Evolutionary conservation across 2,797 vertebrate species (phyloP).

Genomic region (Sphaeramia orbicularis): DNA sequence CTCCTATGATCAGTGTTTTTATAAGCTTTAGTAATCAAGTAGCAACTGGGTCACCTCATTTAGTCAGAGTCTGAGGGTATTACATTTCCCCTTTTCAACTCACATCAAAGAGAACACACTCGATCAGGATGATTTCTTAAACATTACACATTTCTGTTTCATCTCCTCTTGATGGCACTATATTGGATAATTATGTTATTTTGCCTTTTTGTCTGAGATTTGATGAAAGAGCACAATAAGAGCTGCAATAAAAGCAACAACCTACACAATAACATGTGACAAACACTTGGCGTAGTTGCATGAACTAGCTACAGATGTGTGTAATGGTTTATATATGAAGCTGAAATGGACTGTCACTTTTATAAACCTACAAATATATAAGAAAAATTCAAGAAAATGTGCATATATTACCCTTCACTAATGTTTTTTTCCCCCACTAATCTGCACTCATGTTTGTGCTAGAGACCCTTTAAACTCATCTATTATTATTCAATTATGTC

Average conservation of each 20-base stretch:
- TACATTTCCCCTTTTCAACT: constrained; percentile 44
- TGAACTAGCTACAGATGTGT: too few species aligned
- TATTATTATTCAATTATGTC: too few species aligned
- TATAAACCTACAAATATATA: too few species aligned
- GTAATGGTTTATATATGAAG: too few species aligned
- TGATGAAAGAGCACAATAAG: constrained; percentile 63
- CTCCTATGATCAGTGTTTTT: constrained; percentile 54
- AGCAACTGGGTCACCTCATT: constrained; percentile 70
- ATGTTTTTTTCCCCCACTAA: too few species aligned
- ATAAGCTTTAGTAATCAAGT: constrained; percentile 53
- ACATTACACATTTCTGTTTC: constrained; percentile 69
- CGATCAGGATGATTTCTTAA: constrained; percentile 61
- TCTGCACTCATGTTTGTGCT: too few species aligned
- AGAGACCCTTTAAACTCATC: too few species aligned
- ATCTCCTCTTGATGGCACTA: constrained; percentile 45
- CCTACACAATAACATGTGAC: not conserved
- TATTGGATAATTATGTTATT: constrained; percentile 58
- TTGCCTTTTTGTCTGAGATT: constrained; percentile 36
- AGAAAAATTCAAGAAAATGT: too few species aligned
- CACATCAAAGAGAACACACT: constrained; percentile 61
- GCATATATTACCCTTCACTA: too few species aligned
- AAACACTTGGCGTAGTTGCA: too few species aligned
- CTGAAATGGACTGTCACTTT: too few species aligned
- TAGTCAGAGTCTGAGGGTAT: constrained; percentile 46
- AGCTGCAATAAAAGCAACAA: constrained; percentile 53